A percentile compares a stretch with the other conserved stretches of the same genome.
Conservation (phyloP, 2,888 invertebrate species). For the Hypsopygia costalis region DNA sequence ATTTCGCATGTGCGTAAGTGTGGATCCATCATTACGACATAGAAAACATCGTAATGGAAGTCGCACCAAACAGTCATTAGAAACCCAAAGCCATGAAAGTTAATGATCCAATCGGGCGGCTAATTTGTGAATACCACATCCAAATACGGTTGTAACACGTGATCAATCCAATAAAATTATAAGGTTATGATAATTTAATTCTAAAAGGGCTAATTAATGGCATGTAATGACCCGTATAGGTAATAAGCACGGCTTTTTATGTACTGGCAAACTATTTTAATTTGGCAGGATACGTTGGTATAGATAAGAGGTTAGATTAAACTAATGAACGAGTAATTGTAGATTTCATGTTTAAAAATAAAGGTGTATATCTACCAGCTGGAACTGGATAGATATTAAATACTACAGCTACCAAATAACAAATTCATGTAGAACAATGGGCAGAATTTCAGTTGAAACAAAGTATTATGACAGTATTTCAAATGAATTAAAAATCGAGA, state of each 20-base stretch:
- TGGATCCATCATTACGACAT: not conserved
- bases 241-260: slow-evolving; percentile 7
- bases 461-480: too few species aligned
- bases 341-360: too few species aligned
- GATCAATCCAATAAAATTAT: slow-evolving; percentile 4
- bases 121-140: slow-evolving; percentile 7
- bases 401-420: too few species aligned
- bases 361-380: too few species aligned
- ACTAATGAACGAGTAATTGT: too few species aligned
- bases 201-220: slow-evolving; percentile 6
- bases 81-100: slow-evolving; percentile 7
- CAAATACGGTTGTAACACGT: slow-evolving; percentile 8
- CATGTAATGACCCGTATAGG: slow-evolving; percentile 4
- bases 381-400: too few species aligned
- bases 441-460: too few species aligned
- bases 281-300: slow-evolving; percentile 1
- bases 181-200: slow-evolving; percentile 9
- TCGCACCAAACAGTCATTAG: not conserved
- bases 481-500: too few species aligned
- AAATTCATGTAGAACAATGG: too few species aligned
- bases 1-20: not conserved
- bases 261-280: slow-evolving; percentile 9
- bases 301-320: not conserved
- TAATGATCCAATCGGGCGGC: slow-evolving; percentile 5
- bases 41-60: not conserved